A percentile compares a stretch with the other conserved stretches of the same genome.
These are phyloP conservation scores for Iphiclides podalirius DNA, from an alignment of 2,888 invertebrate species.

Conservation along the genomic window DNA sequence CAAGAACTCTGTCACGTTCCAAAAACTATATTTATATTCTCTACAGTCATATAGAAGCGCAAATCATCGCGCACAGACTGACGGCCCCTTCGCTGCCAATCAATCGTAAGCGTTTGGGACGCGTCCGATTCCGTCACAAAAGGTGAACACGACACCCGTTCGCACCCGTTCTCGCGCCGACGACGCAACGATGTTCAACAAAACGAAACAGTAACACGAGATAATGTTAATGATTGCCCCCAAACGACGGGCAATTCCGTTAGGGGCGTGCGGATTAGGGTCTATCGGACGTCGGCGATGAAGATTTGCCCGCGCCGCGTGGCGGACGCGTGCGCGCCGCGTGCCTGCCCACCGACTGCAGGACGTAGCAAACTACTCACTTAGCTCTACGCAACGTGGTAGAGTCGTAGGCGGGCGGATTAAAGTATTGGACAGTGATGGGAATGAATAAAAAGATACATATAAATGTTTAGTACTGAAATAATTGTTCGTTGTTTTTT, in stretches of 20 bases:
- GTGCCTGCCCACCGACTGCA: conserved; percentile 14
- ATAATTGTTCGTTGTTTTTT: too few species aligned
- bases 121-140: conserved; percentile 31
- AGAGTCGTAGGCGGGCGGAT: neutral
- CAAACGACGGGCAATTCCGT: conserved; percentile 57
- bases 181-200: too few species aligned
- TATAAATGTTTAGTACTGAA: too few species aligned
- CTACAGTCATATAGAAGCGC: too few species aligned
- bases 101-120: conserved; percentile 49
- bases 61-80: too few species aligned
- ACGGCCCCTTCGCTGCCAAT: conserved; percentile 37
- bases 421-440: too few species aligned
- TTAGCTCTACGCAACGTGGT: conserved; percentile 3
- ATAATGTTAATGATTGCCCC: conserved; percentile 64
- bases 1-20: too few species aligned
- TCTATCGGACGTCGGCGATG: conserved; percentile 71
- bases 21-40: too few species aligned
- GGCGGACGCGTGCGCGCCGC: conserved; percentile 29
- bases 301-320: conserved; percentile 64
- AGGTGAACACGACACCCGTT: conserved; percentile 27
- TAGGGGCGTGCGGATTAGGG: conserved; percentile 66
- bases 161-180: conserved; percentile 31
- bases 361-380: too few species aligned
- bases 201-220: too few species aligned
- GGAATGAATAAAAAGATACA: neutral